phyloP scores from a whole-genome alignment of 1,140 invertebrate species.

The Laupala kohalensis region DNA sequence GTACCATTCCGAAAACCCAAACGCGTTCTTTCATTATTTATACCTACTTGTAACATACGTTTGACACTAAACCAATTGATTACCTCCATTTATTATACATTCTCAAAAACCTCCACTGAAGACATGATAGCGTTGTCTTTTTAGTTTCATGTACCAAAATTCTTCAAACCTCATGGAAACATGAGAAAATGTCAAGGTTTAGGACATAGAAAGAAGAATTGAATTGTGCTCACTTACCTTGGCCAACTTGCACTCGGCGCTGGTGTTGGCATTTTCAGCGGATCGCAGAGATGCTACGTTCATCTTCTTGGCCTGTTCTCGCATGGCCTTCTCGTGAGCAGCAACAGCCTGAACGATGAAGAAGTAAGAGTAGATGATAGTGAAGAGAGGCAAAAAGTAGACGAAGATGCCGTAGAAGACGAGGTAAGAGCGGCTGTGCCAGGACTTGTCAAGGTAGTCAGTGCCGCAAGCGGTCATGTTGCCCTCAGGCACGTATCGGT shows the following conservation, averaged over 20 bases:
- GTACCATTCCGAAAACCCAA: no score
- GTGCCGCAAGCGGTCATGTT: constrained; percentile 70
- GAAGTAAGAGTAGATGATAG: constrained; percentile 58
- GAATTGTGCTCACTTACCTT: constrained; percentile 35
- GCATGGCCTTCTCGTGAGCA: constrained; percentile 66
- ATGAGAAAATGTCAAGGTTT: neutral
- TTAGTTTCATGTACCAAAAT: no score
- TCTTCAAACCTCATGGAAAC: neutral
- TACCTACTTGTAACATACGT: no score
- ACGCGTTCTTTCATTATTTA: no score
- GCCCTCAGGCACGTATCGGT: constrained; percentile 62
- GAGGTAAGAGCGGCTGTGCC: constrained; percentile 47
- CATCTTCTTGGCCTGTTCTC: constrained; percentile 75
- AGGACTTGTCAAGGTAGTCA: constrained; percentile 55
- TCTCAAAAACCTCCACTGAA: no score
- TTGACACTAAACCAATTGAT: no score
- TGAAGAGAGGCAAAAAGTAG: constrained; percentile 46
- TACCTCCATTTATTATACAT: no score
- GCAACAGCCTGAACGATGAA: constrained; percentile 61
- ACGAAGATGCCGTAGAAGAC: constrained; percentile 46
- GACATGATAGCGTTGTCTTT: no score
- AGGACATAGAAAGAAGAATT: neutral
- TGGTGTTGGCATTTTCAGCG: constrained; percentile 46
- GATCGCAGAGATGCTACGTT: constrained; percentile 64
- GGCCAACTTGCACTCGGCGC: constrained; percentile 60